Evolutionary conservation across 2,797 vertebrate genomes (phyloP).

Genomic region (Microcaecilia unicolor): DNA sequence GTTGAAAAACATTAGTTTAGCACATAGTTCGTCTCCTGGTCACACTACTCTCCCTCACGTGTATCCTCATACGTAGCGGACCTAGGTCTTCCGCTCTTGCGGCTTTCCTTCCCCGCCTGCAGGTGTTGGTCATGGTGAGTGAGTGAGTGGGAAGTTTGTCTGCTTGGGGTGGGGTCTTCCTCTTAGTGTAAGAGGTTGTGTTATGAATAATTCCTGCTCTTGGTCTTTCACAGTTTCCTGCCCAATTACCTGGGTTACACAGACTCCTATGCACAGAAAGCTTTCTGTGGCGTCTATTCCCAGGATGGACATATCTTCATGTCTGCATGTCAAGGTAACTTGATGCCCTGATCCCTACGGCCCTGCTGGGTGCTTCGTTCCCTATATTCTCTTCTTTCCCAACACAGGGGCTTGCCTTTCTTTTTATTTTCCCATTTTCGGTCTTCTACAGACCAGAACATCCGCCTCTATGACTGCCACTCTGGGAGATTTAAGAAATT

Average conservation of each 20-base stretch:
- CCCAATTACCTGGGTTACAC: conserved; percentile 76
- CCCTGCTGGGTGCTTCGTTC: not conserved
- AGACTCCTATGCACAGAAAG: conserved; percentile 83
- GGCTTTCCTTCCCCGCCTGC: no score
- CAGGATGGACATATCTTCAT: conserved; percentile 79
- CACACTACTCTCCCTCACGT: no score
- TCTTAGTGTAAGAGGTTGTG: no score
- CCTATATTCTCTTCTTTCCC: not conserved
- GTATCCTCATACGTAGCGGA: no score
- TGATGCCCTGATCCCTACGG: not conserved
- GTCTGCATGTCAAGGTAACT: conserved; percentile 83
- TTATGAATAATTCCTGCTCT: no score
- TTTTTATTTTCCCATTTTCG: not conserved
- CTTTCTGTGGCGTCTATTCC: conserved; percentile 86
- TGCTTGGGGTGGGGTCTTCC: not conserved
- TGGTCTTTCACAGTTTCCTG: conserved; percentile 66
- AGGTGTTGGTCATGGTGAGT: not conserved
- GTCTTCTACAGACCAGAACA: conserved; percentile 65
- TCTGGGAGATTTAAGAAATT: conserved; percentile 67
- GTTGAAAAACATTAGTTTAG: no score
- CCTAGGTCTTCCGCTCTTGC: no score
- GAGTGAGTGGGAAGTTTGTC: not conserved
- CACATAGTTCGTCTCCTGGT: no score
- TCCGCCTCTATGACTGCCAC: conserved; percentile 77
- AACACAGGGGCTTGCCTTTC: no score